Evolutionary conservation across 2,888 invertebrate species (phyloP), one percentile per base, ranked within the genome.

Genomic region (Dynastes hyllus): DNA sequence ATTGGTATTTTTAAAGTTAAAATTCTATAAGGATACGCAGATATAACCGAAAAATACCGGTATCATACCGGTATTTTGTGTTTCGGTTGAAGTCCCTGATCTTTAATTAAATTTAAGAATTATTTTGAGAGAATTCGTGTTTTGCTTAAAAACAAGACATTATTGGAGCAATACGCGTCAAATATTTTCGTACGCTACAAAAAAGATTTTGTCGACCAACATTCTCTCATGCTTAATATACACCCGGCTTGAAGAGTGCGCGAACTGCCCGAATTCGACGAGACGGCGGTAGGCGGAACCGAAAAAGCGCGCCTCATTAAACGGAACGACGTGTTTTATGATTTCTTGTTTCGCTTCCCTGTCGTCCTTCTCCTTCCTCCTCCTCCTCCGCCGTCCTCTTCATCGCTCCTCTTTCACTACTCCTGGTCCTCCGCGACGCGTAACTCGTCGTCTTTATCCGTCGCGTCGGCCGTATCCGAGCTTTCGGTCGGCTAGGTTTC

Each of bases 231-330:
- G 45, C 8, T 37, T 37, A 45, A 45, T 45, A 11, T 45, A 11
- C 45, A 8, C 9, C 45, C 11, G 45, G 45, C 45, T 2, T 45
- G 8, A 45, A 45, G 11, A 45, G 45, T 45, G 45, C 61, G 78
- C 73, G 73, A 55, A 50, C 63, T 71, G 11, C 71, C 66, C 58
- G 73, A 63, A 78, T 78, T 65, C 67, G 37, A 51, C 32, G 45
- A 37, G 32, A 11, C 45, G 51, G 50, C 61, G 45, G 73, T 61
- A 45, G 73, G 73, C 58, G 61, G 61, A 40, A 69, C 27, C 37
- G 32, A 77, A 69, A 77, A 77, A 77, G 69, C 45, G 71, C 65
- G 78, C 73, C 73, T 78, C 78, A 78, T 78, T 78, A 78, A 71
- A 65, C 78, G 50, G 78, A 58, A 58, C 55, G 22, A 53, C 78